Percentiles rank a stretch among this genome's conserved stretches.
phyloP scores from a whole-genome alignment of 2,888 invertebrate species.

The Tipula unca region DNA sequence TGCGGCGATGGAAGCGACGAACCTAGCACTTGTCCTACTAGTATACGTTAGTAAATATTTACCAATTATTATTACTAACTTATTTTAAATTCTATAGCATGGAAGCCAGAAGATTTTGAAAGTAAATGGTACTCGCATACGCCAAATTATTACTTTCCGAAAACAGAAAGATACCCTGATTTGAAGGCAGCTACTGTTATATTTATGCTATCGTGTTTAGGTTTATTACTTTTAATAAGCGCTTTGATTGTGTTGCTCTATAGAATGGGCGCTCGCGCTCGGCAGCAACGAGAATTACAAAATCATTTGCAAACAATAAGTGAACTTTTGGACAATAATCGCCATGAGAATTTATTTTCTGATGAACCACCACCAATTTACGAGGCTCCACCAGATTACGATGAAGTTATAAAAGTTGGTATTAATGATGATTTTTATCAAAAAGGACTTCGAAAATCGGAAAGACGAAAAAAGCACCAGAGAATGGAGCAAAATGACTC shows the following conservation, averaged over 20 bases:
- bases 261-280: conserved; percentile 51
- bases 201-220: conserved; percentile 55
- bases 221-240: conserved; percentile 52
- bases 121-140: conserved; percentile 56
- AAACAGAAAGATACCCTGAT: conserved; percentile 56
- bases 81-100: too few relatives aligned
- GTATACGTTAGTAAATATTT: conserved; percentile 29
- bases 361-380: conserved; percentile 58
- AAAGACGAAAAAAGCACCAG: conserved; percentile 18
- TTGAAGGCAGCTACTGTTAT: conserved; percentile 55
- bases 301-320: conserved; percentile 59
- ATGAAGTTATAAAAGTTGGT: conserved; percentile 53
- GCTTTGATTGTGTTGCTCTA: conserved; percentile 55
- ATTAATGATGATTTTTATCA: conserved; percentile 41
- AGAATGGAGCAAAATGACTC: not conserved
- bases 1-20: conserved; percentile 68
- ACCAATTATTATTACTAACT: not conserved
- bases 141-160: conserved; percentile 64
- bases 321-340: conserved; percentile 46
- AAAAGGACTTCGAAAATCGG: conserved; percentile 26
- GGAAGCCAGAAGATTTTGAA: conserved; percentile 47
- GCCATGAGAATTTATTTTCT: not conserved
- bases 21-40: conserved; percentile 49
- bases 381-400: conserved; percentile 64
- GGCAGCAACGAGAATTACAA: conserved; percentile 55